A percentile compares a stretch with the other conserved stretches of the same genome.
Conservation (phyloP, 2,888 invertebrate genomes). For the Scaptodrosophila latifasciaeformis region DNA sequence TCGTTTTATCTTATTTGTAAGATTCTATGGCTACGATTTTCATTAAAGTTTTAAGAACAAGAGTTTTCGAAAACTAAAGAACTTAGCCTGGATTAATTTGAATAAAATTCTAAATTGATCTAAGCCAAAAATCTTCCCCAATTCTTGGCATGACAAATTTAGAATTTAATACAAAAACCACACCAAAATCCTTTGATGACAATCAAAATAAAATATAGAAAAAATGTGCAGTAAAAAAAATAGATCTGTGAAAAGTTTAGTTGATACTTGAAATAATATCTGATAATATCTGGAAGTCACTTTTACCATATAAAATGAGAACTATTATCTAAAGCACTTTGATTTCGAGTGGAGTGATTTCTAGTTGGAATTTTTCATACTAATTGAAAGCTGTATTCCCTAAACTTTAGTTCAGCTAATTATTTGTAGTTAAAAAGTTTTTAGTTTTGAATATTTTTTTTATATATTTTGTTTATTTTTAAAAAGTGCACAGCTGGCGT, state of each 20-base stretch:
- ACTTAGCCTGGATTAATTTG: constrained; percentile 9
- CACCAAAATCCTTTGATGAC: background rate
- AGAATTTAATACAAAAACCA: constrained; percentile 11
- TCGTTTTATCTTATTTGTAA: constrained; percentile 7
- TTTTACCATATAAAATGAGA: constrained; percentile 36
- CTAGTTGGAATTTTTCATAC: too few species aligned
- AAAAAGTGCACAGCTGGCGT: constrained; percentile 43
- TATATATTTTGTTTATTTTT: constrained; percentile 20
- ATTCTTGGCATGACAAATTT: constrained; percentile 63
- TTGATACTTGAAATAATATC: too few species aligned
- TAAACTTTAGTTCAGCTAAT: constrained; percentile 45
- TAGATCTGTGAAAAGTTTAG: too few species aligned
- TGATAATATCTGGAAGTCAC: constrained; percentile 65
- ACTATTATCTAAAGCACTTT: constrained; percentile 34
- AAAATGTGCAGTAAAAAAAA: too few species aligned
- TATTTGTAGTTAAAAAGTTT: constrained; percentile 42
- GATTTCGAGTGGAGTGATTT: too few species aligned
- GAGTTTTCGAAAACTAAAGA: constrained; percentile 13
- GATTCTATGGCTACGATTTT: constrained; percentile 15
- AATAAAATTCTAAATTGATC: constrained; percentile 38
- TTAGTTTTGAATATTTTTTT: constrained; percentile 26
- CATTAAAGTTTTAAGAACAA: constrained; percentile 22
- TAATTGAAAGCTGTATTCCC: constrained; percentile 40
- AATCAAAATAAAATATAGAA: background rate
- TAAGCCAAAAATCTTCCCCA: constrained; percentile 72